Evolutionary conservation across 2,797 vertebrate genomes (phyloP).

Genomic region (Sebastes hopkinsi): DNA sequence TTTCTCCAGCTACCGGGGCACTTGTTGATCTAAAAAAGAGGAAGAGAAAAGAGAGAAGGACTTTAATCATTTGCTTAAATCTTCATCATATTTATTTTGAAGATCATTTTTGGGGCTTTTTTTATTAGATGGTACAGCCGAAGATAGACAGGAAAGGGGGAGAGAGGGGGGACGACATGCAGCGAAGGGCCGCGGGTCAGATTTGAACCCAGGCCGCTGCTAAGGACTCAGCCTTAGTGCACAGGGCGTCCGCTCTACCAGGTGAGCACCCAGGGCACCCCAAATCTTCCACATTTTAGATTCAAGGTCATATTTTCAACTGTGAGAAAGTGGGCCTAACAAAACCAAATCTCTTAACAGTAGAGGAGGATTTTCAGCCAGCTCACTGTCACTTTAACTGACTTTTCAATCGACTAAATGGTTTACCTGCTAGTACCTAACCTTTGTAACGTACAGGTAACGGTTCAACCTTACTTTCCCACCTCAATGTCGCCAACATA

Average conservation of each 20-base stretch:
- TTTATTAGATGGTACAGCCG: neutral
- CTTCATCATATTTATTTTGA: neutral
- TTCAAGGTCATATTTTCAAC: neutral
- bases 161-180: neutral
- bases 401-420: neutral
- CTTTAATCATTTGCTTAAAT: slow-evolving; percentile 9
- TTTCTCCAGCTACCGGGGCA: slow-evolving; percentile 87
- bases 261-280: neutral
- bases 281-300: neutral
- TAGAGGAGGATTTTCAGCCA: neutral
- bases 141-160: neutral
- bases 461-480: slow-evolving; percentile 53
- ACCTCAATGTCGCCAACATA: slow-evolving; percentile 78
- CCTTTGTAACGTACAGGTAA: neutral
- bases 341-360: neutral
- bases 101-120: neutral
- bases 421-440: neutral
- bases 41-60: neutral
- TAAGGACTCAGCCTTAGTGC: neutral
- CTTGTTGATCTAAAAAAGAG: slow-evolving; percentile 83
- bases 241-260: neutral
- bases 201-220: neutral
- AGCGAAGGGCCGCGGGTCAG: neutral
- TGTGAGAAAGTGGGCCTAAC: neutral
- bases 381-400: neutral